Evolutionary conservation across 2,888 invertebrate species (phyloP).

Genomic region (Drosophila setosimentum): DNA sequence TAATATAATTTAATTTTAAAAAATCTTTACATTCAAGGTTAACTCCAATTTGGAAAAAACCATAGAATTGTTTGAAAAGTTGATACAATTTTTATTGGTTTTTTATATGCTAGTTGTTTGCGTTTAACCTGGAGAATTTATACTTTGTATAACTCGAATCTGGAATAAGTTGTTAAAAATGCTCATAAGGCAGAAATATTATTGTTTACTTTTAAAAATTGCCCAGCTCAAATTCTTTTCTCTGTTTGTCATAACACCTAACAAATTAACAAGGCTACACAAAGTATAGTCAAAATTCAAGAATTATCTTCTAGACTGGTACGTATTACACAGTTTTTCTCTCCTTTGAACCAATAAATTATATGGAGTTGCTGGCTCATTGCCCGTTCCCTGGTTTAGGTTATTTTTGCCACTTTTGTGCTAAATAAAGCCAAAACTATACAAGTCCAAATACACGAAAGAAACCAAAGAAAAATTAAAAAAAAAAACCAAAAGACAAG

Average conservation of each 20-base stretch:
- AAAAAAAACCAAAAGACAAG: constrained; percentile 38
- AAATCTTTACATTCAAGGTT: neutral
- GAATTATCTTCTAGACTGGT: neutral
- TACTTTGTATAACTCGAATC: neutral
- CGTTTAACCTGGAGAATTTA: neutral
- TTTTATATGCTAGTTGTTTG: neutral
- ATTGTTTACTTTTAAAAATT: neutral
- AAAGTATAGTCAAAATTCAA: neutral
- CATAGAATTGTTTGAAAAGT: neutral
- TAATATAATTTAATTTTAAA: neutral
- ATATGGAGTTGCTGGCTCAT: constrained; percentile 6
- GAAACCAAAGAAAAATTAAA: constrained; percentile 26
- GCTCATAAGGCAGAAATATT: neutral
- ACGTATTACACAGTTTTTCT: neutral
- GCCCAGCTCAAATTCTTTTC: neutral
- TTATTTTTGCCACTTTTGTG: constrained; percentile 16
- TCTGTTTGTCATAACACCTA: neutral
- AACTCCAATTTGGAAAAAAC: neutral
- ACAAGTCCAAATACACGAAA: constrained; percentile 18
- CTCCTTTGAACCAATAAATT: neutral
- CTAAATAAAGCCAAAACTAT: constrained; percentile 24
- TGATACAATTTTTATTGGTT: neutral
- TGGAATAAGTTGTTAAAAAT: neutral
- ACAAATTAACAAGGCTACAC: neutral
- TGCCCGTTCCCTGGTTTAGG: constrained; percentile 6